phyloP scores from a whole-genome alignment of 2,888 invertebrate species.

The Acholoe squamosa region DNA sequence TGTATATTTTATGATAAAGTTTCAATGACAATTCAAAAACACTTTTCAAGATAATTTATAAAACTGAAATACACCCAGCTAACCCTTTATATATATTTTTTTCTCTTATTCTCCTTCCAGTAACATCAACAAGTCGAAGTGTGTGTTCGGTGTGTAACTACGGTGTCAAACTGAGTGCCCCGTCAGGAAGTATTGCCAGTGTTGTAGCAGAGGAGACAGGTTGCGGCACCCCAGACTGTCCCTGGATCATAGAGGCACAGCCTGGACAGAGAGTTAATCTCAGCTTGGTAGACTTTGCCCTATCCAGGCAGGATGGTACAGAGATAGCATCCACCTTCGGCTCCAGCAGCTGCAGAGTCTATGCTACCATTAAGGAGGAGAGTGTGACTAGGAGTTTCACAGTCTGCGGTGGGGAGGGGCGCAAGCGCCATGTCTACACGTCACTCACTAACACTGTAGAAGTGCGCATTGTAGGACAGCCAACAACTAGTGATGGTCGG shows the following conservation, averaged over 20 bases:
- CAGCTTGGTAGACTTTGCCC: conserved; percentile 60
- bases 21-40: too few species aligned
- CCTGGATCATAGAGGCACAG: conserved; percentile 58
- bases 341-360: conserved; percentile 48
- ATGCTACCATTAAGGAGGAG: conserved; percentile 62
- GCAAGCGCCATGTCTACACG: conserved; percentile 56
- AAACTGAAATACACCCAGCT: too few species aligned
- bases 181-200: conserved; percentile 49
- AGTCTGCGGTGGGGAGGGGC: conserved; percentile 53
- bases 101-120: not conserved
- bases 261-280: conserved; percentile 54
- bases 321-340: not conserved
- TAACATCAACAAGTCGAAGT: conserved; percentile 18
- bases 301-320: not conserved
- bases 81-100: too few species aligned
- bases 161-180: conserved; percentile 46
- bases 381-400: conserved; percentile 49
- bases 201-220: conserved; percentile 54
- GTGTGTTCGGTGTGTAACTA: conserved; percentile 61
- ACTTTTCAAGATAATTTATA: too few species aligned
- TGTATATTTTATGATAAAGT: too few species aligned
- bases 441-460: conserved; percentile 61
- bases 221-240: conserved; percentile 60
- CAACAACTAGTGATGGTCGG: conserved; percentile 12
- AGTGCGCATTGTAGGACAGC: conserved; percentile 51